Conservation (phyloP, 2,113 vertebrate genomes). For the Redunca redunca region DNA sequence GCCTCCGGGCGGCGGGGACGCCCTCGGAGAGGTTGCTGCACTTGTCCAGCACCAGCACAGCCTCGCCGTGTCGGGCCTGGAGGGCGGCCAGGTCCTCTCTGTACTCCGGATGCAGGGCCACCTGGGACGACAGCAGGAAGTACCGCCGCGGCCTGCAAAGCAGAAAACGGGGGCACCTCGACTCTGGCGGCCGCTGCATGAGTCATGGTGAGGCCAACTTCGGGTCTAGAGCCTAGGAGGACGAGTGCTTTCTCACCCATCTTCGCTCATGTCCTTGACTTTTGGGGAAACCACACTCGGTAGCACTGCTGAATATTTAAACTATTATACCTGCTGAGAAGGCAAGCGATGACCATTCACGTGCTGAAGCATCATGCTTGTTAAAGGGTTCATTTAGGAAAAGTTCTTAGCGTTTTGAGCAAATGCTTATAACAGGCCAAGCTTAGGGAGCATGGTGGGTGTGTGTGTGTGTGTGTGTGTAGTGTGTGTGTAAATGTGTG, state of each 20-base stretch:
- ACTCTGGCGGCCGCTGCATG: not conserved
- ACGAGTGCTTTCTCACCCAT: not conserved
- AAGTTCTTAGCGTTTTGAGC: not conserved
- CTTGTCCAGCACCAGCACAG: conserved; percentile 91
- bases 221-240: accelerated
- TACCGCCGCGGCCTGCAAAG: conserved; percentile 86
- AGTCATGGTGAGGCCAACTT: not conserved
- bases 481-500: accelerated
- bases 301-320: not conserved
- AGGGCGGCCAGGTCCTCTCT: conserved; percentile 90
- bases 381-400: not conserved
- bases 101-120: conserved; percentile 92
- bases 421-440: not conserved
- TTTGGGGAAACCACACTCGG: not conserved
- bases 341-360: not conserved
- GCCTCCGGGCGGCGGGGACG: conserved; percentile 82
- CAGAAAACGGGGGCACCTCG: not conserved
- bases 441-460: not conserved
- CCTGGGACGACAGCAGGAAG: conserved; percentile 94
- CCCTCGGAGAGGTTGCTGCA: conserved; percentile 95
- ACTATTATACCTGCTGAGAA: not conserved
- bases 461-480: accelerated
- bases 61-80: conserved; percentile 91
- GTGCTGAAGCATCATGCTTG: not conserved
- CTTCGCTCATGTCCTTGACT: not conserved